Percentiles rank a stretch among this genome's conserved stretches.
Conservation (phyloP, 2,888 invertebrate species). For the Sarcophaga subvicina region DNA sequence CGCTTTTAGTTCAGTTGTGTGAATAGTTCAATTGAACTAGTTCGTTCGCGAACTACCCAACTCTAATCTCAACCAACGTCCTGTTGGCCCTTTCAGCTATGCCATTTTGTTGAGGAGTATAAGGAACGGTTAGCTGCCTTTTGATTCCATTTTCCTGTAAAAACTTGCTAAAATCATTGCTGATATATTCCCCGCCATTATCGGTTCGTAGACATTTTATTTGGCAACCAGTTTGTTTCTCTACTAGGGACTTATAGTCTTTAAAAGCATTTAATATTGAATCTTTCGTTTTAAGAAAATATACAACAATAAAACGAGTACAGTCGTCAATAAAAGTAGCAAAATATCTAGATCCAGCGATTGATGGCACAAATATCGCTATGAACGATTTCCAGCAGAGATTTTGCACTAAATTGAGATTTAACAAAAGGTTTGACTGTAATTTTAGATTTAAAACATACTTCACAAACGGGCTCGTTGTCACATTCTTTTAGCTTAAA, state of each 20-base stretch:
- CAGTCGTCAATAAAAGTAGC: constrained; percentile 42
- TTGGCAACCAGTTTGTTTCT: constrained; percentile 58
- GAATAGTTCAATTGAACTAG: too few relatives aligned
- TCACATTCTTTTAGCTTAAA: too few relatives aligned
- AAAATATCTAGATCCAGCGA: too few relatives aligned
- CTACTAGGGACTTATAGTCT: constrained; percentile 55
- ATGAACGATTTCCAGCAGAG: too few relatives aligned
- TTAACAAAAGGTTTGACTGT: accelerated
- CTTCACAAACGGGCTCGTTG: too few relatives aligned
- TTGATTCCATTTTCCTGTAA: constrained; percentile 51
- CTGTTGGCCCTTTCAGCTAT: background rate
- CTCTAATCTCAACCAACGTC: background rate
- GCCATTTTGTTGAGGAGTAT: constrained; percentile 43
- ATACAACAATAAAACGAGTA: constrained; percentile 33
- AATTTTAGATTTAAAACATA: too few relatives aligned
- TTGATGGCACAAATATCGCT: too few relatives aligned
- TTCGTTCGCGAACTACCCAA: too few relatives aligned
- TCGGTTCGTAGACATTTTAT: constrained; percentile 61
- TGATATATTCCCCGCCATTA: constrained; percentile 55
- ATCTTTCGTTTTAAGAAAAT: too few relatives aligned
- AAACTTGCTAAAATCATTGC: constrained; percentile 44
- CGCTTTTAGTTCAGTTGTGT: too few relatives aligned
- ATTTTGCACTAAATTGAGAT: too few relatives aligned
- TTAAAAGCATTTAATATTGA: constrained; percentile 38
- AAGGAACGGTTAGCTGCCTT: constrained; percentile 50